A percentile compares a stretch with the other conserved stretches of the same genome.
Conservation (phyloP, 2,797 vertebrate genomes). For the Gymnoscopelus braueri region DNA sequence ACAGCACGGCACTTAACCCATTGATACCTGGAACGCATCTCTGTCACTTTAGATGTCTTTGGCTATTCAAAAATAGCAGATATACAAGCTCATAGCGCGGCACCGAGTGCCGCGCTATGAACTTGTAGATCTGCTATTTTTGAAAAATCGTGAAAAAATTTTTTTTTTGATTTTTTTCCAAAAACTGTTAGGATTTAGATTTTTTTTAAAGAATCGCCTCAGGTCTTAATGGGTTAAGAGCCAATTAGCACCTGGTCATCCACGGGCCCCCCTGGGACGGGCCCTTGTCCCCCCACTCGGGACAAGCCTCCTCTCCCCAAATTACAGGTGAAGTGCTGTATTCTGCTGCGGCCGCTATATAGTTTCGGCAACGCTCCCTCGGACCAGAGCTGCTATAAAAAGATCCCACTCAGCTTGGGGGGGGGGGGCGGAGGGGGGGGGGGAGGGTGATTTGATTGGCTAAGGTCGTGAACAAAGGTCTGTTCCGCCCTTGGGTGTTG, state of each 20-base stretch:
- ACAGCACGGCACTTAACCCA: constrained; percentile 57
- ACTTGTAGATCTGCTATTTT: too few species aligned
- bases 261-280: constrained; percentile 47
- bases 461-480: constrained; percentile 69
- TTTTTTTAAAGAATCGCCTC: too few species aligned
- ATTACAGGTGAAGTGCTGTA: constrained; percentile 66
- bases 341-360: constrained; percentile 36
- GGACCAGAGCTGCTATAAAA: constrained; percentile 60
- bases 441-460: constrained; percentile 53
- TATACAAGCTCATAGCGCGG: too few species aligned
- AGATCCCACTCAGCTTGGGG: constrained; percentile 34
- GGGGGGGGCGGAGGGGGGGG: too few species aligned
- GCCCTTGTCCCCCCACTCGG: constrained; percentile 44
- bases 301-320: constrained; percentile 48
- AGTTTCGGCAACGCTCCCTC: constrained; percentile 24
- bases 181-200: too few species aligned
- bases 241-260: constrained; percentile 78
- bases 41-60: too few species aligned
- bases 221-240: too few species aligned
- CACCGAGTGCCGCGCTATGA: too few species aligned
- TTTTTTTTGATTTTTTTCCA: too few species aligned
- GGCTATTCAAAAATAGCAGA: too few species aligned
- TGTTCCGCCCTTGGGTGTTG: constrained; percentile 58
- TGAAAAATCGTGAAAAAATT: too few species aligned
- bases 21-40: too few species aligned